Evolutionary conservation across 2,113 vertebrate species (phyloP).

Genomic region (Hipposideros armiger): DNA sequence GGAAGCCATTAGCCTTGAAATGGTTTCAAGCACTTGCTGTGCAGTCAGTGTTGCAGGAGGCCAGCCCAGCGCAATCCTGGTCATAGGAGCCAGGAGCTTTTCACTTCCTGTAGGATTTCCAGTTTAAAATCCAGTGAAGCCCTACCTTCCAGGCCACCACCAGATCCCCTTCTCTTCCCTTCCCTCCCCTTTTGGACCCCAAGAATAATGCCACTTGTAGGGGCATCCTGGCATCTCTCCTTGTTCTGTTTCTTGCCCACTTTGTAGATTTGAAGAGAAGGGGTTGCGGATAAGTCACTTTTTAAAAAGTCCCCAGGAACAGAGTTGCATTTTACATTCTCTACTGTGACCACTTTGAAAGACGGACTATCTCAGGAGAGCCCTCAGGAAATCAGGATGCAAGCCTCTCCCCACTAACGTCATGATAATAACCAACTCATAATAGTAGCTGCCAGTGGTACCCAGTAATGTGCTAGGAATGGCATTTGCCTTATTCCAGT

Average conservation of each 20-base stretch:
- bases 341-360: neutral
- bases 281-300: neutral
- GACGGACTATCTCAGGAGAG: neutral
- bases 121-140: slow-evolving; percentile 8
- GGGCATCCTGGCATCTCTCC: neutral
- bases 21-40: neutral
- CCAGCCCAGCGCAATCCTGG: neutral
- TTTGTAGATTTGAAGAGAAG: neutral
- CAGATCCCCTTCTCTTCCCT: neutral
- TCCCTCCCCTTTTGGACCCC: neutral
- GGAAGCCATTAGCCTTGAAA: slow-evolving; percentile 55
- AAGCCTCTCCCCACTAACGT: neutral
- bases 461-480: neutral
- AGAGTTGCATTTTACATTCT: neutral
- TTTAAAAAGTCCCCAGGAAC: neutral
- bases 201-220: neutral
- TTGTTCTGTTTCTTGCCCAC: neutral
- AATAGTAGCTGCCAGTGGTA: neutral
- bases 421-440: rapidly evolving
- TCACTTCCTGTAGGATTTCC: slow-evolving; percentile 60
- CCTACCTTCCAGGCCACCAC: neutral
- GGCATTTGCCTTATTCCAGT: neutral
- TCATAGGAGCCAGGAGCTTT: slow-evolving; percentile 7
- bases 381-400: neutral
- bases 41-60: neutral